Conservation (phyloP, 2,797 vertebrate genomes). For the Tachyglossus aculeatus region DNA sequence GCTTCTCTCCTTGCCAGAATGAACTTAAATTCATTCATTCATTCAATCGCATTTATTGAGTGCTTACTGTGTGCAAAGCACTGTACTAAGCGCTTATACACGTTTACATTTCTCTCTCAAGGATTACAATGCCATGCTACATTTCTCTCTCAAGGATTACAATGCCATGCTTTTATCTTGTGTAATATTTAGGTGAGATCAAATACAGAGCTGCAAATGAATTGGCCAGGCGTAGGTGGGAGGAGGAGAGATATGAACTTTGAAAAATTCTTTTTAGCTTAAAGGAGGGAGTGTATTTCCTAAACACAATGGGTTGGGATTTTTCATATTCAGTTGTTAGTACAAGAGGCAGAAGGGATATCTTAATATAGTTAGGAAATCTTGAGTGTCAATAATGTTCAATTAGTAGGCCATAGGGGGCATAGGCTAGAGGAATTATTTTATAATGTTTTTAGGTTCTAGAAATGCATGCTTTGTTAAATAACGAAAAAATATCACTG, state of each 20-base stretch:
- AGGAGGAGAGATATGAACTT: too few relatives aligned
- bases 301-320: too few relatives aligned
- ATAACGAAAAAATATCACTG: not conserved
- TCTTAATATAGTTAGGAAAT: not conserved
- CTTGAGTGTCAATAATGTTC: not conserved
- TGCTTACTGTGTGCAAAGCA: too few relatives aligned
- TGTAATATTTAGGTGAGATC: not conserved
- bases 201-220: not conserved
- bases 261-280: not conserved
- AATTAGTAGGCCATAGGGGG: not conserved
- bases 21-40: too few relatives aligned
- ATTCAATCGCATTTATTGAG: too few relatives aligned
- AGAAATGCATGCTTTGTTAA: not conserved
- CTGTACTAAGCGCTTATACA: too few relatives aligned
- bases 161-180: not conserved
- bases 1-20: not conserved
- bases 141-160: not conserved
- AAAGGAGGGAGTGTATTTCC: not conserved
- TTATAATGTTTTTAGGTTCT: not conserved
- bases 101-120: constrained; percentile 8
- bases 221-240: not conserved
- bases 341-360: not conserved
- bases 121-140: not conserved
- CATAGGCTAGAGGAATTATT: not conserved
- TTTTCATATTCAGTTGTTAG: too few relatives aligned